Evolutionary conservation across 2,888 invertebrate species (phyloP).

Genomic region (Autographa gamma): DNA sequence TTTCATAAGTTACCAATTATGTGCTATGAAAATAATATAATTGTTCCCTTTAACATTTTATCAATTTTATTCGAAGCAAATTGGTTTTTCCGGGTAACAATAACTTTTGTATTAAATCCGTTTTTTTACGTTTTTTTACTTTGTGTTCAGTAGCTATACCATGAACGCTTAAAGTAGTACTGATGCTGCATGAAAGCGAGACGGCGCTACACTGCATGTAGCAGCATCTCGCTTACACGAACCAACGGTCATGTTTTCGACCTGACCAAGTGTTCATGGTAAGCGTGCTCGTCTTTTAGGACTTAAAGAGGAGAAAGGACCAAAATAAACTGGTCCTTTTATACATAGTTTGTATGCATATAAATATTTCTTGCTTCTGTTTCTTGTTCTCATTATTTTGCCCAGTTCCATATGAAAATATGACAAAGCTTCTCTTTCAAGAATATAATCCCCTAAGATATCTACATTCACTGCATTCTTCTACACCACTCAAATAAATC

Average conservation of each 20-base stretch:
- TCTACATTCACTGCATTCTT: conserved; percentile 44
- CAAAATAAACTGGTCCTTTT: neutral
- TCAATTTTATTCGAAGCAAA: conserved; percentile 5
- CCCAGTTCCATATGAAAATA: conserved; percentile 17
- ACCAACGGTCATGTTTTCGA: too few species aligned
- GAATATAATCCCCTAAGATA: conserved; percentile 32
- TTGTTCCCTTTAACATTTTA: conserved; percentile 64
- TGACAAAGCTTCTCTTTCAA: conserved; percentile 18
- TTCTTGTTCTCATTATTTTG: neutral
- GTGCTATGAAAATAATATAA: conserved; percentile 55
- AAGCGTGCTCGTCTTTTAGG: neutral
- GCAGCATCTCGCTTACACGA: too few species aligned
- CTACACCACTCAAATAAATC: conserved; percentile 36
- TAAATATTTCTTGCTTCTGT: neutral
- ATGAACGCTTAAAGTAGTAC: too few species aligned
- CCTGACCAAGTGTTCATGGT: neutral
- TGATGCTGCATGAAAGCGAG: too few species aligned
- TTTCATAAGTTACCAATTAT: conserved; percentile 67
- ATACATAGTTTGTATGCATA: neutral
- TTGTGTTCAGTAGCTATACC: neutral
- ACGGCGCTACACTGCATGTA: too few species aligned
- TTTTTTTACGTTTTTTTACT: neutral
- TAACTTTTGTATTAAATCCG: neutral
- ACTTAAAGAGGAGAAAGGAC: neutral
- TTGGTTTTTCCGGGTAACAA: neutral